These are phyloP conservation scores for Magallana ariakensis DNA, from an alignment of 1,140 invertebrate species.

Conservation along the genomic window DNA sequence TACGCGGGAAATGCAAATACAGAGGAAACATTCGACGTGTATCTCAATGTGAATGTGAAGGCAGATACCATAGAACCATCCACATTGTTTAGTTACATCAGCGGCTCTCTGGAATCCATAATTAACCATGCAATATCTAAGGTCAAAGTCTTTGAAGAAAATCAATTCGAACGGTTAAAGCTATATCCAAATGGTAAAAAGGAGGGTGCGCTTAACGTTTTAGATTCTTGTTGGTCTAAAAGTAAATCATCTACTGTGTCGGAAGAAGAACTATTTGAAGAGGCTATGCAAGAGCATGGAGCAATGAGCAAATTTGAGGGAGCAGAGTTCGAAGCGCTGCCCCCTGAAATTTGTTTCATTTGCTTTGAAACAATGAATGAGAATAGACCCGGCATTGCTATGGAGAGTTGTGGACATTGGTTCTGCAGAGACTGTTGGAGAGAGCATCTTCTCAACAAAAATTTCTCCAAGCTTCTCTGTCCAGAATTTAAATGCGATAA, in stretches of 20 bases:
- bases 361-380: constrained; percentile 52
- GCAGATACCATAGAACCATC: background rate
- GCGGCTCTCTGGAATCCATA: background rate
- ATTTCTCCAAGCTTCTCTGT: constrained; percentile 47
- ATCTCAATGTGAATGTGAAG: constrained; percentile 39
- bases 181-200: background rate
- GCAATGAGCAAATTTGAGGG: background rate
- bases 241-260: background rate
- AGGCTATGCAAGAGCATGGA: background rate
- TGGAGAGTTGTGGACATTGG: constrained; percentile 65
- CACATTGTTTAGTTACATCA: background rate
- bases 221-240: background rate
- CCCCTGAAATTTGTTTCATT: constrained; percentile 59
- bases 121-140: background rate
- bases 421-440: constrained; percentile 71
- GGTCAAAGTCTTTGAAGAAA: background rate
- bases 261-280: background rate
- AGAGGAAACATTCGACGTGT: constrained; percentile 20
- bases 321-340: constrained; percentile 5
- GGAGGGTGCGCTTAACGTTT: constrained; percentile 25
- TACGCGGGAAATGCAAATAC: background rate
- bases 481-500: constrained; percentile 65
- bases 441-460: constrained; percentile 54
- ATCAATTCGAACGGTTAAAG: background rate
- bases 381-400: constrained; percentile 40